Evolutionary conservation across 2,113 vertebrate genomes (phyloP).

Genomic region (Tursiops truncatus): DNA sequence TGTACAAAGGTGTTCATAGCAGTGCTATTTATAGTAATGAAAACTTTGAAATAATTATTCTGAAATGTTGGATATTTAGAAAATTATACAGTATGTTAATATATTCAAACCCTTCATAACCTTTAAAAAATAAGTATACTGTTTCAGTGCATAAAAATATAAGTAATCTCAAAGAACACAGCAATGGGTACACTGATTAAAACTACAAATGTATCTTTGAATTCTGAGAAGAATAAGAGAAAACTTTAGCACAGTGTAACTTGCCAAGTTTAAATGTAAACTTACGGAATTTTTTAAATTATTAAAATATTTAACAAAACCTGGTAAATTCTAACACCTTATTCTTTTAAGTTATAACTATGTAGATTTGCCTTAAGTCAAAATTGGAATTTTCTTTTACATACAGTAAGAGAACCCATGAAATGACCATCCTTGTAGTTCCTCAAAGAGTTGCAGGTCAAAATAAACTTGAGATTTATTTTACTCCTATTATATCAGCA

Average conservation of each 20-base stretch:
- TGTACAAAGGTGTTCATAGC: background rate
- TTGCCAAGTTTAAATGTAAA: background rate
- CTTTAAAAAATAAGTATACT: background rate
- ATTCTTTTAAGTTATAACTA: background rate
- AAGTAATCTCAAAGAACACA: background rate
- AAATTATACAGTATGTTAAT: background rate
- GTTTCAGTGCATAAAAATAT: background rate
- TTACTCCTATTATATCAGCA: background rate
- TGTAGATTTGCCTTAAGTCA: background rate
- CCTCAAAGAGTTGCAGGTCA: background rate
- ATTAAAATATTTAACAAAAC: background rate
- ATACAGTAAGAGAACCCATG: background rate
- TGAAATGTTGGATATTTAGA: background rate
- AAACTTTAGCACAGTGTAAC: background rate
- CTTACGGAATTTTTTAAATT: background rate
- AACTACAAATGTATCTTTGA: background rate
- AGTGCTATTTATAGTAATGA: background rate
- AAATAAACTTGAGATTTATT: conserved; percentile 8
- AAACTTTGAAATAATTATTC: background rate
- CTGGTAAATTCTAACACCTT: background rate
- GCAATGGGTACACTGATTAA: background rate
- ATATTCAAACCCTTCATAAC: background rate
- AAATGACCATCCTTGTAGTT: background rate
- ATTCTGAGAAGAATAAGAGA: background rate
- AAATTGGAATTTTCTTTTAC: conserved; percentile 15